Base-by-base conservation (phyloP, 2,113 vertebrate genomes). In the Scomber japonicus region DNA sequence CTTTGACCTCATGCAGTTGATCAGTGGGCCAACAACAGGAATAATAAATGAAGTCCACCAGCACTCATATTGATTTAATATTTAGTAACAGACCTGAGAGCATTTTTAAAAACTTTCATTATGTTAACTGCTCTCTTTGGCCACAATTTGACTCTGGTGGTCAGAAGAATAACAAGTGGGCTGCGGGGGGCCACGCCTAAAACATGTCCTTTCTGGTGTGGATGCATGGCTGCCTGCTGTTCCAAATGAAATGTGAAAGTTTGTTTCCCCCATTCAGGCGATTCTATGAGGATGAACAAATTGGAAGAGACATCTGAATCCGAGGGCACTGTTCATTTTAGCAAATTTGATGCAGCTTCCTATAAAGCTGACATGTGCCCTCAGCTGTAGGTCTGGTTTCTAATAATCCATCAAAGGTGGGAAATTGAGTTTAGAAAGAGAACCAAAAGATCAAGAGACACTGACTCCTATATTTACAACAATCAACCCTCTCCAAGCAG, bases 361-460 rank as follows among this genome's bases (percentile, higher is more conserved):
- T 49, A 24, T 55, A 24, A 55, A 12, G 44, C 2, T 15, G n/a
- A 31, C 54, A 62, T 71, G 62, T 64, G 65, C 46, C 3, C 7
- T 71, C 24, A 17, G 12, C 48, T 77, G 21, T 30, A 14, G n/a
- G 64, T 67, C 63, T 56, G 6, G 17, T 21, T 75, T 48, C 19
- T 70, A 69, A 75, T 75, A 61, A 69, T 83, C 51, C 31, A 62
- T 73, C 48, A 78, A 62, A 69, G 51, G 62, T 30, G 24, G 49
- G 19, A 73, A 53, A 72, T 27, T 24, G 19, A 48, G 19, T 67
- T 64, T 31, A 66, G 30, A 54, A 45, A 75, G 31, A 56, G 19
- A 3, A 65, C 16, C 49, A 7, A 40, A 40, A 49, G 21, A 59
- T 60, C 72, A 53, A 54, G 60, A 35, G 27, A 44, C 14, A 30